These are phyloP conservation scores for Cephus nigrinus DNA, from an alignment of 2,888 invertebrate species.

Conservation along the genomic window DNA sequence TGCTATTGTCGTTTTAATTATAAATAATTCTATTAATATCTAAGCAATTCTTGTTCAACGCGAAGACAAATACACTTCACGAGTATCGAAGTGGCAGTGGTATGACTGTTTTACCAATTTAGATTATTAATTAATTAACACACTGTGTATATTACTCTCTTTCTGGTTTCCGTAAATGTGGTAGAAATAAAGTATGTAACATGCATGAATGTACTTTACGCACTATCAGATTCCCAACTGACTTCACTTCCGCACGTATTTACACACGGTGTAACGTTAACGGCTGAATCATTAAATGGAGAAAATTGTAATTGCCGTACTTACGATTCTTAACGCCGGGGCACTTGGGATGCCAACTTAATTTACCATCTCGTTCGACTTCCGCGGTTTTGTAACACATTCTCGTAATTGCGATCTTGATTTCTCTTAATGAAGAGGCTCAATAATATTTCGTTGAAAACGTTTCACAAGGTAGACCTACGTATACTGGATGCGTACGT, in stretches of 20 bases:
- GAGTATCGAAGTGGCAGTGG: slow-evolving; percentile 22
- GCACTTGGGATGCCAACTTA: neutral
- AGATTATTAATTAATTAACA: neutral
- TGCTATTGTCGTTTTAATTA: neutral
- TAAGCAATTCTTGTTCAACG: neutral
- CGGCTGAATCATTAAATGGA: slow-evolving; percentile 1
- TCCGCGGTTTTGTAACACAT: neutral
- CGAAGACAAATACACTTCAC: neutral
- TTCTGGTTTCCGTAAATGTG: neutral
- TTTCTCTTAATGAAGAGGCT: neutral
- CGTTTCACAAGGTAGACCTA: neutral
- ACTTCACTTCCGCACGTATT: slow-evolving; percentile 27
- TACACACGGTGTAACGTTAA: slow-evolving; percentile 21
- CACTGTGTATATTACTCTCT: neutral
- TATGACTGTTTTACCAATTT: neutral
- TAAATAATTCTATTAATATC: neutral
- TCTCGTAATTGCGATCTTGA: neutral
- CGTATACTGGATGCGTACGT: neutral
- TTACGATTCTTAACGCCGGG: neutral
- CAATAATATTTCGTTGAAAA: slow-evolving; percentile 1
- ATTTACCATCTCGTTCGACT: slow-evolving; percentile 22
- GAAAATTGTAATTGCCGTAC: neutral
- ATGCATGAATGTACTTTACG: slow-evolving; percentile 32
- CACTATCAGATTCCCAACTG: slow-evolving; percentile 33
- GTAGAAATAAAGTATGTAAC: slow-evolving; percentile 37